Conservation (phyloP, 2,888 invertebrate species). For the Dermolepida albohirtum region DNA sequence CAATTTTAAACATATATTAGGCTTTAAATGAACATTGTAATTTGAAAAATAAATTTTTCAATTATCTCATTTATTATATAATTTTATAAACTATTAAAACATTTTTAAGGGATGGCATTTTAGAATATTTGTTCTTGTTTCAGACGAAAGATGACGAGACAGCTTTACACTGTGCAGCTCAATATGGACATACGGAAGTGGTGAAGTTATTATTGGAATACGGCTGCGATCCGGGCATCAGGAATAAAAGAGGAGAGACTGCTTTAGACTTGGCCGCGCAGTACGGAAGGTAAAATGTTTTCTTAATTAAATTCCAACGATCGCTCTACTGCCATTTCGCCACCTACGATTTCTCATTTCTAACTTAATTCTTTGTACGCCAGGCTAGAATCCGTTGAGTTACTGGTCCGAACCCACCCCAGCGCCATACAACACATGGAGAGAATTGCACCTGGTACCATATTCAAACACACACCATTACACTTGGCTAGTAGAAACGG, state of each 20-base stretch:
- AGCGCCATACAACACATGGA: conserved; percentile 82
- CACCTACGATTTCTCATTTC: conserved; percentile 17
- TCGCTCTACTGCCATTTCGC: conserved; percentile 23
- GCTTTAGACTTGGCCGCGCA: conserved; percentile 95
- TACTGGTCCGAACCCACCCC: conserved; percentile 85
- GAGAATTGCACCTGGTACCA: conserved; percentile 66
- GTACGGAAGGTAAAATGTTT: conserved; percentile 77
- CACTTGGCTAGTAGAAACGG: conserved; percentile 95
- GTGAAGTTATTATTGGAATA: conserved; percentile 85
- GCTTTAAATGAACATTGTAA: too few relatives aligned
- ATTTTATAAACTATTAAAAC: too few relatives aligned
- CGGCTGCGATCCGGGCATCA: conserved; percentile 89
- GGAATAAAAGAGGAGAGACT: conserved; percentile 89
- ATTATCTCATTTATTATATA: too few relatives aligned
- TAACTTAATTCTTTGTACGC: conserved; percentile 32
- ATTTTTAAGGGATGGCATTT: neutral
- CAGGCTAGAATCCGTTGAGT: conserved; percentile 88
- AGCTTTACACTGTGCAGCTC: conserved; percentile 92
- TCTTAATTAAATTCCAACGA: conserved; percentile 44
- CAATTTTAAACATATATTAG: too few relatives aligned
- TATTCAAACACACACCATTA: conserved; percentile 85
- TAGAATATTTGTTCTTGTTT: conserved; percentile 50
- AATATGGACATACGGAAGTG: conserved; percentile 90
- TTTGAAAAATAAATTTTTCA: too few relatives aligned
- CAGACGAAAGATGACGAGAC: conserved; percentile 93